These are phyloP conservation scores for Xenopus borealis DNA, from an alignment of 2,113 vertebrate genomes.

Conservation along the genomic window DNA sequence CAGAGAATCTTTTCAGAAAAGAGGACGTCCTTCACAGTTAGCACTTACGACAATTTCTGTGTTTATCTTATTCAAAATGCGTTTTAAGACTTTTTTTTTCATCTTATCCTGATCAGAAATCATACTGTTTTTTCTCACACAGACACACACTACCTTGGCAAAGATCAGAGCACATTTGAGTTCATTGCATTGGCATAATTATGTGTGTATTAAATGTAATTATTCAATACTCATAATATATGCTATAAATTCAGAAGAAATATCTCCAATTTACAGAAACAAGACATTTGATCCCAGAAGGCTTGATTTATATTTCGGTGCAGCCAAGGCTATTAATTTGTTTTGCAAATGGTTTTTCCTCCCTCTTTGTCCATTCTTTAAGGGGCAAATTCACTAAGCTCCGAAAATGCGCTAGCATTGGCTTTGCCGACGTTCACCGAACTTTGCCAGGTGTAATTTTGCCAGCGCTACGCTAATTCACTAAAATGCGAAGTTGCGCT, in stretches of 20 bases:
- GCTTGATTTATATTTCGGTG: not conserved
- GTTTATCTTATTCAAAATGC: slow-evolving; percentile 19
- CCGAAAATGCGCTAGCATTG: too few species aligned
- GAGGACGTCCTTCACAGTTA: slow-evolving; percentile 30
- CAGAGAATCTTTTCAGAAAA: slow-evolving; percentile 9
- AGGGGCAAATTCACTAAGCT: too few species aligned
- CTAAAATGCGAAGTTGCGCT: too few species aligned
- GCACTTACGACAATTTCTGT: slow-evolving; percentile 19
- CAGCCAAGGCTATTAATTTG: not conserved
- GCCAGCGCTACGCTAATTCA: too few species aligned
- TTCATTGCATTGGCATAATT: slow-evolving; percentile 6
- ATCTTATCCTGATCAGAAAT: not conserved
- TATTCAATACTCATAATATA: not conserved
- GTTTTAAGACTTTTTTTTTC: slow-evolving; percentile 6
- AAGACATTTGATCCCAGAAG: not conserved
- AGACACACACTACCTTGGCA: slow-evolving; percentile 14
- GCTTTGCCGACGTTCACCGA: too few species aligned
- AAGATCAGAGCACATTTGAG: slow-evolving; percentile 4
- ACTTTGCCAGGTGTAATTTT: too few species aligned
- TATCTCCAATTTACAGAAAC: not conserved
- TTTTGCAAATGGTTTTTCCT: not conserved
- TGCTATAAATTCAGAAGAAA: not conserved
- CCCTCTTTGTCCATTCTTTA: not conserved
- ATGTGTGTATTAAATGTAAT: slow-evolving; percentile 10
- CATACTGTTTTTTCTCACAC: slow-evolving; percentile 14